Base-by-base conservation (phyloP, 2,797 vertebrate species). In the Rhinella marina region DNA sequence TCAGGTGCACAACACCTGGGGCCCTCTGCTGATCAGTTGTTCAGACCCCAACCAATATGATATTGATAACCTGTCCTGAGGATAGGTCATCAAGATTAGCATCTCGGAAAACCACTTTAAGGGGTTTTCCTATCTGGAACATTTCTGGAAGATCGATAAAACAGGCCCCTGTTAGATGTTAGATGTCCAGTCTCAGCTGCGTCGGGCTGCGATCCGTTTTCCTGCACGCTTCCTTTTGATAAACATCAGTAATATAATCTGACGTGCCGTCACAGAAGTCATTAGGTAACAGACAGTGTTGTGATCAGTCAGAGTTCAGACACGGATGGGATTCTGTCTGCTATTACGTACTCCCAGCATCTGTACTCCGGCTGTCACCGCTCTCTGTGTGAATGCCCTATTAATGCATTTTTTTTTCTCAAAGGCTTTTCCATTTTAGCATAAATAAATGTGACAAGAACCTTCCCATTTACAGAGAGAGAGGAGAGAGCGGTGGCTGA, bases 351-450 rank as follows among this genome's bases (percentile, higher is more conserved):
- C 66, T 61, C 66, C 57, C 66, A 52, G 64, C 85, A 80, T 80
- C 86, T 61, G 86, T 27, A 87, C 66, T 17, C 23, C 9, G 54
- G 23, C 78, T 87, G 85, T 81, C 85, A 62, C 8, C 29, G 57
- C 78, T 57, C 78, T 50, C 73, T 62, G 32, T 81, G 59, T 72
- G 54, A 23, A 17, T 73, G 66, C 52, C 66, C 66, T 62, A 87
- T 81, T 81, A 87, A 87, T 81, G 78, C 85, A 87, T 87, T 85
- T 76, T 41, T 70, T 70, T 62, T 72, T 80, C 85, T 86, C 76
- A 23, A 80, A 86, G 85, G 64, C 77, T 86, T 86, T 86, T 59
- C 27, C 52, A 25, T 72, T 86, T 81, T 57, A 70, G 29, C 62
- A 81, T 80, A 86, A 80, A 86, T 57, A 80, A 86, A 86, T 81